Conservation (phyloP, 1,140 invertebrate species). For the Apis mellifera region Amel_HAv3.1 CM009941.2:15379501-15380000, state of each 20-base stretch:
- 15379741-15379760: slow-evolving; percentile 83
- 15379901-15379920: slow-evolving; percentile 28
- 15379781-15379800: slow-evolving; percentile 80
- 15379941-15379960: neutral
- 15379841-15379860: neutral
- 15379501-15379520: slow-evolving; percentile 83
- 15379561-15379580: slow-evolving; percentile 83
- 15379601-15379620: slow-evolving; percentile 83
- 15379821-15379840: slow-evolving; percentile 80
- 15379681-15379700: slow-evolving; percentile 84
- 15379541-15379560: slow-evolving; percentile 85
- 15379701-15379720: slow-evolving; percentile 84
- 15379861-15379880: slow-evolving; percentile 2
- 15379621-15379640: slow-evolving; percentile 82
- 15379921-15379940: neutral
- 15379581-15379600: slow-evolving; percentile 83
- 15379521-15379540: slow-evolving; percentile 89
- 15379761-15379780: slow-evolving; percentile 83
- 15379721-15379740: slow-evolving; percentile 83
- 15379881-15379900: slow-evolving; percentile 12
- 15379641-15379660: slow-evolving; percentile 83
- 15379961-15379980: neutral
- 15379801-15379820: slow-evolving; percentile 79
- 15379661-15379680: slow-evolving; percentile 85
- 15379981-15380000: neutral